Evolutionary conservation across 2,113 vertebrate genomes (phyloP).

Genomic region (Chaetodon auriga): DNA sequence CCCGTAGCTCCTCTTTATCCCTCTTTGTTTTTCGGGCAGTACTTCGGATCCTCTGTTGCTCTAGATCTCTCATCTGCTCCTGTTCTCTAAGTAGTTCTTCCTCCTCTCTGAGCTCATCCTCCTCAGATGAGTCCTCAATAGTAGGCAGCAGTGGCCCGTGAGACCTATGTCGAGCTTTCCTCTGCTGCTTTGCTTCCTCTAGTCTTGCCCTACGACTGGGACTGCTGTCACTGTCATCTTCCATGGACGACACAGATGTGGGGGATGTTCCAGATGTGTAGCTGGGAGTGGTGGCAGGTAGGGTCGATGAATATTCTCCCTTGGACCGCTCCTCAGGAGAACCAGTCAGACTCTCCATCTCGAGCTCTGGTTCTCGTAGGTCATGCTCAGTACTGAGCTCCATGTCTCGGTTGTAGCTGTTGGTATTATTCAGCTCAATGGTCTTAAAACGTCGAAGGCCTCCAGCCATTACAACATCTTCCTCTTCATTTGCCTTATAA

Average conservation of each 20-base stretch:
- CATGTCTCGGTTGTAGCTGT: conserved; percentile 90
- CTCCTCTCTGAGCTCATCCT: conserved; percentile 97
- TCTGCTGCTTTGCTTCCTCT: conserved; percentile 97
- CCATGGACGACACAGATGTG: conserved; percentile 96
- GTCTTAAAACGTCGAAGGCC: conserved; percentile 97
- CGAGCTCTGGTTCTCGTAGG: conserved; percentile 93
- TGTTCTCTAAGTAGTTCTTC: conserved; percentile 97
- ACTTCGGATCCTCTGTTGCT: conserved; percentile 97
- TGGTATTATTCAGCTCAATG: conserved; percentile 96
- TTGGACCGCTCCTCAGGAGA: conserved; percentile 96
- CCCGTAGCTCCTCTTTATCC: conserved; percentile 97
- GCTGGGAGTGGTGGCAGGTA: conserved; percentile 96
- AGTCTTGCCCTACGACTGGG: conserved; percentile 95
- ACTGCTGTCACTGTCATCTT: conserved; percentile 98
- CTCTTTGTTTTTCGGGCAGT: conserved; percentile 96
- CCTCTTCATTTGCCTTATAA: conserved; percentile 76
- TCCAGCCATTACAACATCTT: conserved; percentile 87
- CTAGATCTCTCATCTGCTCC: conserved; percentile 98
- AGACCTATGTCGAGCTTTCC: conserved; percentile 96
- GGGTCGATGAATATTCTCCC: conserved; percentile 96
- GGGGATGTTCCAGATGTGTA: conserved; percentile 98
- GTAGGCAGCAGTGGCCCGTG: conserved; percentile 97
- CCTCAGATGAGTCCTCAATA: conserved; percentile 98
- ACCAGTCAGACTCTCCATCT: conserved; percentile 98
- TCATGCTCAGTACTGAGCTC: conserved; percentile 91